Evolutionary conservation across 2,113 vertebrate genomes (phyloP).

Genomic region (Marcusenius ussheri): DNA sequence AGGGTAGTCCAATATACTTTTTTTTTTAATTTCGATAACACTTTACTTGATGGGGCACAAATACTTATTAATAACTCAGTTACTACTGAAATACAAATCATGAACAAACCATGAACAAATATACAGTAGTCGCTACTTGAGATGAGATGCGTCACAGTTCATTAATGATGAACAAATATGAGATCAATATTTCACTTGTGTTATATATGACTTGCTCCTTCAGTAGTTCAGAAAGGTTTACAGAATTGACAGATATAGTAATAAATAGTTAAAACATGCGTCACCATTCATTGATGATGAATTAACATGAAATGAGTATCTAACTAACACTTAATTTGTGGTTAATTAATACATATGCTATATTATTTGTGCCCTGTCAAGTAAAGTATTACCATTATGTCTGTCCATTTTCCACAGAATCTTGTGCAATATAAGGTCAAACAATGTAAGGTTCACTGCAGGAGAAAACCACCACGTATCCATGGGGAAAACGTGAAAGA

Average conservation of each 20-base stretch:
- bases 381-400: neutral
- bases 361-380: neutral
- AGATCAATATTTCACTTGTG: neutral
- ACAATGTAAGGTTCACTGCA: neutral
- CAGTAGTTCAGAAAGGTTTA: neutral
- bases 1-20: neutral
- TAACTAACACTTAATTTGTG: neutral
- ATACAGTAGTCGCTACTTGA: neutral
- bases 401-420: neutral
- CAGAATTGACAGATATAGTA: neutral
- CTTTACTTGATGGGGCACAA: too few relatives aligned
- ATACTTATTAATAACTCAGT: neutral
- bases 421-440: neutral
- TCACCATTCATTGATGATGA: neutral
- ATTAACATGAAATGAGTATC: neutral
- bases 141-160: neutral
- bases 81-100: neutral
- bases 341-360: neutral
- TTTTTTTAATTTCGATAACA: neutral
- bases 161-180: neutral
- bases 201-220: neutral
- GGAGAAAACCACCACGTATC: neutral
- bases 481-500: neutral
- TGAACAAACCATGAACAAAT: neutral
- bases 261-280: neutral